A percentile compares a stretch with the other conserved stretches of the same genome.
Evolutionary conservation across 2,797 vertebrate genomes (phyloP).

Genomic region (Acanthis flammea): DNA sequence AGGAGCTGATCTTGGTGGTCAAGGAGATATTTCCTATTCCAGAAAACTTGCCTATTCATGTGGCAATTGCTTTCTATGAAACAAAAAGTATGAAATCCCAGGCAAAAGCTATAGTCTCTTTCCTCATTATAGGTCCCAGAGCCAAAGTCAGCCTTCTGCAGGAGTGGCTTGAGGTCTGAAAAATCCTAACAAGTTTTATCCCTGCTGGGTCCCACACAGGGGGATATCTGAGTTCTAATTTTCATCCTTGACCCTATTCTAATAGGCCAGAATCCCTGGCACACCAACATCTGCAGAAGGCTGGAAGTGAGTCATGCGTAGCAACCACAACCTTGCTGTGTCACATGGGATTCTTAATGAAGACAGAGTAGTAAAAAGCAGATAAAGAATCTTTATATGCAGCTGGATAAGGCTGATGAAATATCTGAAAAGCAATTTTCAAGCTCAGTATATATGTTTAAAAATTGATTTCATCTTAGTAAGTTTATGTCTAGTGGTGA

Average conservation of each 20-base stretch:
- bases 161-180: not conserved
- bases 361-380: not conserved
- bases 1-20: not conserved
- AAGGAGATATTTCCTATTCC: not conserved
- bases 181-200: not conserved
- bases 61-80: not conserved
- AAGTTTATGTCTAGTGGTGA: not conserved
- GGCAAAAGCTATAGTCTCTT: not conserved
- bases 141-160: not conserved
- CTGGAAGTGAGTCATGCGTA: conserved; percentile 36
- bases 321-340: not conserved
- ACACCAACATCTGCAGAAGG: not conserved
- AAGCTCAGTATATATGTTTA: not conserved
- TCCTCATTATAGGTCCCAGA: not conserved
- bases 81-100: not conserved
- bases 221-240: not conserved
- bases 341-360: not conserved
- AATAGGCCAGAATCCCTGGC: not conserved
- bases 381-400: not conserved
- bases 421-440: not conserved
- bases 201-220: not conserved
- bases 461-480: not conserved
- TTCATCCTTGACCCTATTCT: not conserved
- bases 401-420: not conserved
- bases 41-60: not conserved